Conservation (phyloP, 2,113 vertebrate species). For the Muscicapa adusta region DNA sequence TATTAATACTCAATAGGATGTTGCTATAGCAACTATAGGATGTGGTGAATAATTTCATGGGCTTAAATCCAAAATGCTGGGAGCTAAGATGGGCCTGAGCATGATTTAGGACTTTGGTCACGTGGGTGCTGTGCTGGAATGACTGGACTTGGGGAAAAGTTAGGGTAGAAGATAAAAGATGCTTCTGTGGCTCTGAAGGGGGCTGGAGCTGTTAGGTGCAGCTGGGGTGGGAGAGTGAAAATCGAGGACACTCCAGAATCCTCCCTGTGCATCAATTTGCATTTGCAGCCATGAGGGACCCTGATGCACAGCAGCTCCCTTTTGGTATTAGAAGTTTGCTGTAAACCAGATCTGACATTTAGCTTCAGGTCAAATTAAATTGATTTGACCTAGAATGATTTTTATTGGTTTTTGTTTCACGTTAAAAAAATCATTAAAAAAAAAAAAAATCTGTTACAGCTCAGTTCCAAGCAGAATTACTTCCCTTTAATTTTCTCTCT, state of each 20-base stretch:
- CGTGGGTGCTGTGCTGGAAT: neutral
- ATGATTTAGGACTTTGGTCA: neutral
- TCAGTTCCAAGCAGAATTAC: neutral
- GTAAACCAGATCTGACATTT: conserved; percentile 42
- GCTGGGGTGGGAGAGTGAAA: neutral
- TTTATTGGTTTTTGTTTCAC: conserved; percentile 17
- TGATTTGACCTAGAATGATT: conserved; percentile 50
- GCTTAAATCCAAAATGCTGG: neutral
- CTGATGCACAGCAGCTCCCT: neutral
- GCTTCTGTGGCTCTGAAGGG: neutral
- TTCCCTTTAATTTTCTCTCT: neutral
- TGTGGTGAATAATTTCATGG: conserved; percentile 22
- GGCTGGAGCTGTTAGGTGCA: neutral
- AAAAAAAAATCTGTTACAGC: neutral
- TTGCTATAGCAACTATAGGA: conserved; percentile 36
- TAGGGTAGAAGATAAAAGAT: neutral
- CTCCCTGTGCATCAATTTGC: rapidly evolving
- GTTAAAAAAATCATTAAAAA: neutral
- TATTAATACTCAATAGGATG: conserved; percentile 50
- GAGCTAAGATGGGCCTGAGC: neutral
- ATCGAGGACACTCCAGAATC: neutral
- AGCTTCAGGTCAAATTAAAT: conserved; percentile 43
- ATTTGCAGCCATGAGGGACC: neutral
- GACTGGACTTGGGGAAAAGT: neutral
- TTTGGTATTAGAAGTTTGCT: neutral